Evolutionary conservation across 2,113 vertebrate species (phyloP), one percentile per base, ranked within the genome.

Genomic region (Cynocephalus volans): DNA sequence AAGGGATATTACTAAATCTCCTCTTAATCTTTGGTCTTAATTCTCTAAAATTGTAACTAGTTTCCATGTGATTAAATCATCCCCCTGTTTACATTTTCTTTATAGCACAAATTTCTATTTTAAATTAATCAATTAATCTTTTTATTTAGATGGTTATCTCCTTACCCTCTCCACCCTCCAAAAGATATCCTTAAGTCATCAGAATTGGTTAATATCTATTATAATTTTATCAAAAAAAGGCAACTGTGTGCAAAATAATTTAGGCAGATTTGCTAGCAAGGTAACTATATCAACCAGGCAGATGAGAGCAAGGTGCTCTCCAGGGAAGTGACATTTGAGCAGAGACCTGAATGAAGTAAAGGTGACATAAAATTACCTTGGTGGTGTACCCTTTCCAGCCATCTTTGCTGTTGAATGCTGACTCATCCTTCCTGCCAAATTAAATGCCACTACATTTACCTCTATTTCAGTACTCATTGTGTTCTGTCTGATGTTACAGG

Each of bases 351-450:
- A 28, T 77, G 45, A 45, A 60, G 15, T 10, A 14, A 50, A 60
- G 11, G 18, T 11, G 19, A 19, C 0, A 1, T 17, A 12, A 4
- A 15, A 3, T 56, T 14, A 19, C 11, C 23, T 41, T 8, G 18
- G 31, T 14, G 10, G 7, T 28, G 0, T 18, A 10, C 12, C 6
- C 70, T 82, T 52, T 23, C 19, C 54, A 54, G 64, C 17, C 54
- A 7, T 67, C 28, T 19, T n/a, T 82, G 18, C 48, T 83, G 4
- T 10, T 67, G 41, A 36, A 65, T 48, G 36, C 36, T 36, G n/a
- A 70, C 64, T 70, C 48, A 64, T 48, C 23, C 26, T 62, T 67
- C 79, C 19, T 26, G 13, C 36, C 56, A 36, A 23, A 60, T 52
- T 8, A 48, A 45, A 48, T 56, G 26, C 26, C 33, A 15, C 24